Evolutionary conservation across 2,113 vertebrate species (phyloP).

Genomic region (Ursus arctos): DNA sequence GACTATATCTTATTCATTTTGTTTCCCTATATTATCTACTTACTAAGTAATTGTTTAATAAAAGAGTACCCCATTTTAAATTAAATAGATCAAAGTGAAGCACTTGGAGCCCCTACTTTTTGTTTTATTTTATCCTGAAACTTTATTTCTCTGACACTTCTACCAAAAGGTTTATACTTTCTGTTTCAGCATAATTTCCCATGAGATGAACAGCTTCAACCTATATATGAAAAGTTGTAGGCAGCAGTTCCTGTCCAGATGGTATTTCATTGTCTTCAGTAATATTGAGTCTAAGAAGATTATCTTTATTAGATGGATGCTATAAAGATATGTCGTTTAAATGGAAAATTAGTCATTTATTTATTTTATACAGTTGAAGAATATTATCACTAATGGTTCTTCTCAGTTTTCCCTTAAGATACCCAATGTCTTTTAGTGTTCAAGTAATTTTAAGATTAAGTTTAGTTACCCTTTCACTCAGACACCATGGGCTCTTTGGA

Average conservation of each 20-base stretch:
- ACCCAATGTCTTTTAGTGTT: neutral
- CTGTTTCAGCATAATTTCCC: neutral
- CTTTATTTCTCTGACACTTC: neutral
- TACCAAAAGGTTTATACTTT: neutral
- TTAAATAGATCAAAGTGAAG: slow-evolving; percentile 9
- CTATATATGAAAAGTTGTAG: neutral
- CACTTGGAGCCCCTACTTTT: neutral
- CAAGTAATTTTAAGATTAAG: neutral
- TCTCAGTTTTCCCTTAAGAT: neutral
- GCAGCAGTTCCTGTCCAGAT: neutral
- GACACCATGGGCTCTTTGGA: neutral
- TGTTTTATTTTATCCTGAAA: neutral
- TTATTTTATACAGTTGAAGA: slow-evolving; percentile 4
- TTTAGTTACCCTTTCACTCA: neutral
- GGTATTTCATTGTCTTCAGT: neutral
- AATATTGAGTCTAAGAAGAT: neutral
- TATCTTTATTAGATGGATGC: neutral
- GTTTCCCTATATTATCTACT: neutral
- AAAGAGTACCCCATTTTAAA: neutral
- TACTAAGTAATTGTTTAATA: neutral
- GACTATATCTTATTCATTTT: neutral
- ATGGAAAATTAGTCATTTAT: neutral
- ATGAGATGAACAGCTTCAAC: neutral
- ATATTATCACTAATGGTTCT: neutral
- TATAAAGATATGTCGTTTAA: neutral